Percentiles rank a stretch among this genome's conserved stretches.
phyloP scores from a whole-genome alignment of 2,888 invertebrate genomes.

The Boloria selene region DNA sequence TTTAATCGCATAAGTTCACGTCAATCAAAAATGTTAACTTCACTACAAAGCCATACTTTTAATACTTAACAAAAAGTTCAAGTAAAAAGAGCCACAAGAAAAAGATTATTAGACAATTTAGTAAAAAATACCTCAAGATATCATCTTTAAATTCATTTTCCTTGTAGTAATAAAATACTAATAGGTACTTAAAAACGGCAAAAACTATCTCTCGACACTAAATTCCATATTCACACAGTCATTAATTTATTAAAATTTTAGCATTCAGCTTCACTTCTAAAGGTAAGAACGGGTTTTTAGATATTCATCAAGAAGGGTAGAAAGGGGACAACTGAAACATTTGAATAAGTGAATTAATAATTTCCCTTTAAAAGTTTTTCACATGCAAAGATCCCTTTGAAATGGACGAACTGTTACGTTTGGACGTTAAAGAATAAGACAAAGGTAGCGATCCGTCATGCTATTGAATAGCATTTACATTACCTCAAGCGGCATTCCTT shows the following conservation, averaged over 20 bases:
- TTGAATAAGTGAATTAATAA: conserved; percentile 39
- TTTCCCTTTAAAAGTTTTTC: conserved; percentile 37
- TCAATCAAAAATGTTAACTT: no score
- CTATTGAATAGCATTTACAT: conserved; percentile 23
- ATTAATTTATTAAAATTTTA: conserved; percentile 42
- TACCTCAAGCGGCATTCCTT: conserved; percentile 12
- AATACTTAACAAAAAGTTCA: no score
- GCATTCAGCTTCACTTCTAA: conserved; percentile 28
- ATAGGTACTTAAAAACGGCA: background rate
- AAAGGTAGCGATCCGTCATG: conserved; percentile 29
- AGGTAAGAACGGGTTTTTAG: conserved; percentile 37
- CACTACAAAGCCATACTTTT: no score
- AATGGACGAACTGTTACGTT: conserved; percentile 27
- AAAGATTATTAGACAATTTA: no score
- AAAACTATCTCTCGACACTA: background rate
- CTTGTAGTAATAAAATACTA: background rate
- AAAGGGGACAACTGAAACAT: conserved; percentile 31
- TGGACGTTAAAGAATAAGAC: conserved; percentile 34
- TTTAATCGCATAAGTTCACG: no score
- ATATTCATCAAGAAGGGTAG: conserved; percentile 35
- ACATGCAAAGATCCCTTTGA: conserved; percentile 36
- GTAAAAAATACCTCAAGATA: no score
- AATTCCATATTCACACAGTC: conserved; percentile 33
- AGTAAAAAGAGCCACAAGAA: no score
- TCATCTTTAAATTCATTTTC: no score